Base-by-base conservation (phyloP, 1,140 invertebrate genomes). In the Monochamus saltuarius region DNA sequence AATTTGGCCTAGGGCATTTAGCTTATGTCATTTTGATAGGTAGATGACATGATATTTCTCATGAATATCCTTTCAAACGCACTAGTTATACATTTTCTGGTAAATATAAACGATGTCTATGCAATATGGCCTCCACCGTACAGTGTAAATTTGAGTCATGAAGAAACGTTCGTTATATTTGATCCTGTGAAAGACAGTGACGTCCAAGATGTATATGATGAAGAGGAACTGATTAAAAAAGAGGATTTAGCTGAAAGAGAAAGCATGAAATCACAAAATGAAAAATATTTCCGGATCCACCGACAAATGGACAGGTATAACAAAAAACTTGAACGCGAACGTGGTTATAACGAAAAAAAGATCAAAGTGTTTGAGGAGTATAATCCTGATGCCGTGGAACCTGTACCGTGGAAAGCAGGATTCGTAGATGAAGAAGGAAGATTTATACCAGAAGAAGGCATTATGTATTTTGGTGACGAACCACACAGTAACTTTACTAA, bases 141-240 rank as follows among this genome's bases (percentile, higher is more conserved):
- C 51, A 55, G 61, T 40, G 62, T 75, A 13, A 54, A 74, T 35
- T 61, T 76, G 49, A 59, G 58, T 29, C 50, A 70, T 3, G 62
- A 65, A 11, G 73, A 71, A 65, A 70, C 64, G 13, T 77, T 77
- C 55, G 62, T 72, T 37, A 75, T 77, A 49, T 73, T 68, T 0
- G 75, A 75, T 47, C 17, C 62, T 7, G 54, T 73, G 14, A 64
- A 66, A 13, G 39, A 22, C 16, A 65, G 71, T 14, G 72, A 73
- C 10, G 53, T 66, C 35, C 52, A 75, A 42, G 67, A 72, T 43
- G 61, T 75, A 56, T 69, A 66, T n/a, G 64, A 70, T 16, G 73
- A 75, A 35, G 69, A 75, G 45, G 73, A 75, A 64, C 69, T 77
- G 62, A 72, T 75, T 19, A 54, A 64, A 45, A 43, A 62, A 49